phyloP scores from a whole-genome alignment of 2,113 vertebrate species.

The Nerophis lumbriciformis region DNA sequence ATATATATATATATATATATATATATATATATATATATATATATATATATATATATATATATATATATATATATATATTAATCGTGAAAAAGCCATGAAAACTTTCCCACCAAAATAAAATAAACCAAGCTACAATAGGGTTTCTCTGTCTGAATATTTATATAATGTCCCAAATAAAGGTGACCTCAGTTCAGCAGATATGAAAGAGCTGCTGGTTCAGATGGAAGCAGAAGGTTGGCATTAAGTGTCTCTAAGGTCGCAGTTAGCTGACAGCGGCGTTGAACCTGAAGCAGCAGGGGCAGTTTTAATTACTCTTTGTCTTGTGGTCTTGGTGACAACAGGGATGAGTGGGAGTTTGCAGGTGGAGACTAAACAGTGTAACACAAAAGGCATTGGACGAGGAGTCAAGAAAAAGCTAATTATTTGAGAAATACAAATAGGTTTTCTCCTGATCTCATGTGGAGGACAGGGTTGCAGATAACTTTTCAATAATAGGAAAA shows the following conservation, averaged over 20 bases:
- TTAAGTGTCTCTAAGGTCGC: constrained; percentile 28
- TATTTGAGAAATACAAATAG: constrained; percentile 16
- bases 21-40: too few species aligned
- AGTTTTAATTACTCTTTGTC: constrained; percentile 42
- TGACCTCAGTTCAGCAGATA: constrained; percentile 9
- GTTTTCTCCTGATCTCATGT: constrained; percentile 21
- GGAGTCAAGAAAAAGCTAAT: background rate
- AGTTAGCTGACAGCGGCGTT: constrained; percentile 30
- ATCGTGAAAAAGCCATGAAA: too few species aligned
- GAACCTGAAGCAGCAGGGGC: constrained; percentile 37
- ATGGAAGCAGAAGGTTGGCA: constrained; percentile 10
- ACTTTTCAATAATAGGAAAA: background rate
- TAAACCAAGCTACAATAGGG: too few species aligned
- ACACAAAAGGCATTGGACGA: background rate
- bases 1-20: too few species aligned
- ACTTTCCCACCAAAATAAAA: too few species aligned
- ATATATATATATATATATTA: too few species aligned
- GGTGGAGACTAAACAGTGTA: constrained; percentile 13
- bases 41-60: too few species aligned
- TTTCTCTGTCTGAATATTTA: background rate
- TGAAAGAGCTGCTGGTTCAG: constrained; percentile 11
- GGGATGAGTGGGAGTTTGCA: constrained; percentile 14
- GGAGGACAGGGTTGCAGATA: constrained; percentile 15
- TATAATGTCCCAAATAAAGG: constrained; percentile 1
- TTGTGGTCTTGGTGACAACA: constrained; percentile 40